Base-by-base conservation (phyloP, 2,888 invertebrate genomes). In the Hermaeophaga mercurialis region DNA sequence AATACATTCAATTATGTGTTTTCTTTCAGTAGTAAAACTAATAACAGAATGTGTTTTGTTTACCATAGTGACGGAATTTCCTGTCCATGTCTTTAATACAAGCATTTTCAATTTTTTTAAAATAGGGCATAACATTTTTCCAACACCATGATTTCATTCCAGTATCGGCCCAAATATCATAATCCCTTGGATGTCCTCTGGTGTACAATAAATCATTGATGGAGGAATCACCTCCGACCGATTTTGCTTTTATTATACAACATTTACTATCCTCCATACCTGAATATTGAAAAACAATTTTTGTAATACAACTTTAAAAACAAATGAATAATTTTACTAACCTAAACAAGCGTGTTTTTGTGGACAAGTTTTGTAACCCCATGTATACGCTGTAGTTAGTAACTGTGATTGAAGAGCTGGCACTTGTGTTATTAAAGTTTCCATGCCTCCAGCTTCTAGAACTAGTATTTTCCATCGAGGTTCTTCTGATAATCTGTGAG, bases 181-280 rank as follows among this genome's bases (percentile, higher is more conserved):
- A 94, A 70, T 94, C 92, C 3, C 80, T 75, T 0, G 82, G 80
- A 66, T 86, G 82, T 8, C 89, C 91, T 60, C 90, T 79, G 0
- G 88, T 89, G 68, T 89, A 90, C 67, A 89, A 85, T 91, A 94
- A 90, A 66, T 87, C 87, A 73, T 93, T 93, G 8, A 92, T 79
- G 0, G 88, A 86, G 60, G 89, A 89, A 4, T 87, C 87, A 1
- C 94, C 94, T 5, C 94, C 94, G 70, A 94, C 82, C 0, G 90
- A 89, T 74, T 89, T 90, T 2, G 92, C 93, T 56, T 66, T 50
- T 57, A 67, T 59, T 5, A 72, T 56, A 14, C 59, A 52, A 52
- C 76, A 75, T 59, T 66, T 59, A 24, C 70, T 59, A 45, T 71
- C 68, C 12, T 59, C 56, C 61, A 67, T 68, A 19, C 69, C 73